Conservation (phyloP, 2,797 vertebrate species). For the Benthosema pterotum region DNA sequence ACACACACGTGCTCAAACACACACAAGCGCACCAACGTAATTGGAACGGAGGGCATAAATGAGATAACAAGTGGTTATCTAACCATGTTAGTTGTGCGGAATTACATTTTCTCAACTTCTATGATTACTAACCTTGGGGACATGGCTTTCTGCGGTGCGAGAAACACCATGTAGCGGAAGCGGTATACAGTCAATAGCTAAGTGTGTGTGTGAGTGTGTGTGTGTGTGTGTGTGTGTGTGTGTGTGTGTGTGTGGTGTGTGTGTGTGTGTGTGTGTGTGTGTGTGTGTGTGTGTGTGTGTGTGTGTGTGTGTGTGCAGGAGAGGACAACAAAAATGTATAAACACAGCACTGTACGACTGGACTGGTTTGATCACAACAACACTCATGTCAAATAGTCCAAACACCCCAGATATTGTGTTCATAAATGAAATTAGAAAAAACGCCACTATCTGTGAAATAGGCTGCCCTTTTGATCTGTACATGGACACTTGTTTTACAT, state of each 20-base stretch:
- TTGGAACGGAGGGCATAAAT: conserved; percentile 56
- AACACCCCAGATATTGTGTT: too few relatives aligned
- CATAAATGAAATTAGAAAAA: too few relatives aligned
- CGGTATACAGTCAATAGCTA: conserved; percentile 19
- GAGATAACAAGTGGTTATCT: conserved; percentile 36
- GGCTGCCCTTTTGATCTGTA: too few relatives aligned
- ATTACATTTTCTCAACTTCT: conserved; percentile 44
- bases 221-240: neutral
- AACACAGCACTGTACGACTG: too few relatives aligned
- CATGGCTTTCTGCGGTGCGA: conserved; percentile 25
- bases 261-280: conserved; percentile 9
- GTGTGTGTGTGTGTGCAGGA: conserved; percentile 1
- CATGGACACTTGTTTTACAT: too few relatives aligned
- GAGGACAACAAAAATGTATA: too few relatives aligned
- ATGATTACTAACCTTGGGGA: conserved; percentile 50
- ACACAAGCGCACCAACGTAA: conserved; percentile 32
- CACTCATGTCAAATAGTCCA: too few relatives aligned
- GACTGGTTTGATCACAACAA: too few relatives aligned
- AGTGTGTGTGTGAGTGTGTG: conserved; percentile 11
- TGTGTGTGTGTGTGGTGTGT: neutral
- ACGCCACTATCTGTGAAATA: too few relatives aligned
- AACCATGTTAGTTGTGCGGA: conserved; percentile 28
- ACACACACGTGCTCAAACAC: too few relatives aligned
- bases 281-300: conserved; percentile 3
- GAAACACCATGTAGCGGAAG: conserved; percentile 5